Percentiles rank a stretch among this genome's conserved stretches.
These are phyloP conservation scores for Dunckerocampus dactyliophorus DNA, from an alignment of 2,113 vertebrate species.

Conservation along the genomic window DNA sequence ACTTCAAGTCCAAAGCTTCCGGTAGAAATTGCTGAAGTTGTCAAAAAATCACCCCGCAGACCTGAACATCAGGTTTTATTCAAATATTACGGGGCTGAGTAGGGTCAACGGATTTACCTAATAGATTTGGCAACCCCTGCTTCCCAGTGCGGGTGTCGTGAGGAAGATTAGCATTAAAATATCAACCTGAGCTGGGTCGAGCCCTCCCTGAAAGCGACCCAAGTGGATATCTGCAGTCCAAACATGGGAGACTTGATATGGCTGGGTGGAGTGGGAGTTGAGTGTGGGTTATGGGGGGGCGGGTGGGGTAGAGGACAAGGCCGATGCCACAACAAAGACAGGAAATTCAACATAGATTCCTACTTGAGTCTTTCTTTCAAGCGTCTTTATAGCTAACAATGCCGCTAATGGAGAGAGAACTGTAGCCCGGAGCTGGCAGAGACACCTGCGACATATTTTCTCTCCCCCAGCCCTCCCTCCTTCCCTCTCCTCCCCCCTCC, in stretches of 20 bases:
- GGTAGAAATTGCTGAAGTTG: slow-evolving; percentile 36
- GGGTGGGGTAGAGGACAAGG: slow-evolving; percentile 67
- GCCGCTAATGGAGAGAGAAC: slow-evolving; percentile 73
- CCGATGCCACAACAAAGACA: slow-evolving; percentile 66
- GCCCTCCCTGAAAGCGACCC: slow-evolving; percentile 47
- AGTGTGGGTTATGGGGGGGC: background rate
- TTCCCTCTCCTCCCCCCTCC: slow-evolving; percentile 53
- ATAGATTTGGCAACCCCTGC: slow-evolving; percentile 55
- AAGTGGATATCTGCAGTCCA: slow-evolving; percentile 62
- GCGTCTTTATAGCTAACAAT: slow-evolving; percentile 62
- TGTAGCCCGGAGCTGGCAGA: slow-evolving; percentile 71
- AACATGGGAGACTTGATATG: slow-evolving; percentile 69
- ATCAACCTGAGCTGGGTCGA: slow-evolving; percentile 33
- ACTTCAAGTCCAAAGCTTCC: background rate
- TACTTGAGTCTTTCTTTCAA: slow-evolving; percentile 66
- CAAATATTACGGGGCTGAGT: slow-evolving; percentile 31
- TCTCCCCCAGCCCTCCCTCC: slow-evolving; percentile 25
- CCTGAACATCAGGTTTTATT: slow-evolving; percentile 47
- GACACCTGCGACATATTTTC: slow-evolving; percentile 74
- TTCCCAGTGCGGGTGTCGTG: slow-evolving; percentile 41
- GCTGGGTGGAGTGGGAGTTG: slow-evolving; percentile 53
- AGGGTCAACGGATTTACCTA: slow-evolving; percentile 63
- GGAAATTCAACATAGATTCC: slow-evolving; percentile 71
- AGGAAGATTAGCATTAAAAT: slow-evolving; percentile 51
- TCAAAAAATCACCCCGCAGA: slow-evolving; percentile 16